Conservation (phyloP, 1,140 invertebrate species). For the Hycleus phaleratus region DNA sequence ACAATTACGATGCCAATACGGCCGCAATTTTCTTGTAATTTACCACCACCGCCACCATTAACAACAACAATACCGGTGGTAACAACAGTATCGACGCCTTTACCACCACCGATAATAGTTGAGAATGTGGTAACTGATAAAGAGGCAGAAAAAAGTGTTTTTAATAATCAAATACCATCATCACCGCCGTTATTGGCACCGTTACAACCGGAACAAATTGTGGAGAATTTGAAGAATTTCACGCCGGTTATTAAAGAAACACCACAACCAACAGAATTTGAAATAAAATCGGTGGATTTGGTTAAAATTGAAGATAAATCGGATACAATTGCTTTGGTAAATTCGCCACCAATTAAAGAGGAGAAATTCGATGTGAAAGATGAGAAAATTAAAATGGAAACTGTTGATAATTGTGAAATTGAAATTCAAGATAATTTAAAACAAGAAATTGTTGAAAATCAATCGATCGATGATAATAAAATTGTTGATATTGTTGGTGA, state of each 20-base stretch:
- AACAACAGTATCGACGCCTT: not conserved
- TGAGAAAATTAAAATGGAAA: constrained; percentile 8
- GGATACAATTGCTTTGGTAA: not conserved
- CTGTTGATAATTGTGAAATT: constrained; percentile 4
- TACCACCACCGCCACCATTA: not conserved
- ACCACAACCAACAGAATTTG: constrained; percentile 2
- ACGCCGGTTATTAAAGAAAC: constrained; percentile 34
- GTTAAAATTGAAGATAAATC: not conserved
- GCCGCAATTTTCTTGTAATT: constrained; percentile 21
- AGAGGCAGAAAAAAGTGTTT: not conserved
- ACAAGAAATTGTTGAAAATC: not conserved
- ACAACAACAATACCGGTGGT: too few relatives aligned
- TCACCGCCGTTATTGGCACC: not conserved
- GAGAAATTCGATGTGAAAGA: constrained; percentile 1
- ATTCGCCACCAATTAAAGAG: constrained; percentile 7
- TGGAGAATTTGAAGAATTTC: too few relatives aligned
- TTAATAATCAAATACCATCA: constrained; percentile 4
- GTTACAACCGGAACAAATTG: not conserved
- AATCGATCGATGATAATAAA: not conserved
- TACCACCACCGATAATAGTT: too few relatives aligned
- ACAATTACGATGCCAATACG: constrained; percentile 1
- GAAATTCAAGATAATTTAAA: constrained; percentile 18
- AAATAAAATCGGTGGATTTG: not conserved
- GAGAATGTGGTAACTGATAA: constrained; percentile 2
- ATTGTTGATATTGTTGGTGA: not conserved